Conservation (phyloP, 2,113 vertebrate species). For the Alexandromys fortis region DNA sequence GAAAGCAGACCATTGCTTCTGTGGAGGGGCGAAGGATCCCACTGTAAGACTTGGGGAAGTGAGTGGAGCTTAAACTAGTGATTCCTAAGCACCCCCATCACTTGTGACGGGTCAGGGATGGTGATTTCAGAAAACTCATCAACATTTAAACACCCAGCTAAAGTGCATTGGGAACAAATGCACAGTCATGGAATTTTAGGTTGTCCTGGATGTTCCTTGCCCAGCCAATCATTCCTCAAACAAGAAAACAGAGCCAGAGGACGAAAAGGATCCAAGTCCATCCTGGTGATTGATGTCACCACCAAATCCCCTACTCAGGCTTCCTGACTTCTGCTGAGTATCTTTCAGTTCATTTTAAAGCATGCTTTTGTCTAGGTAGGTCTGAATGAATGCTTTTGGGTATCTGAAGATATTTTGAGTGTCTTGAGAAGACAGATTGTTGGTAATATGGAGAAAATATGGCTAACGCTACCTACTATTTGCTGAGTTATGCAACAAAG, state of each 20-base stretch:
- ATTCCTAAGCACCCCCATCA: not conserved
- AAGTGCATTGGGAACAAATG: not conserved
- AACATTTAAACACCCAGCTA: not conserved
- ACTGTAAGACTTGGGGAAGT: not conserved
- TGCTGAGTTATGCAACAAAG: slow-evolving; percentile 25
- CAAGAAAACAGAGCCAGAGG: not conserved
- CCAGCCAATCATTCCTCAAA: not conserved
- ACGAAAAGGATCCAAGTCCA: not conserved
- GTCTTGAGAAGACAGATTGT: not conserved
- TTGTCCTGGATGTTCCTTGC: not conserved
- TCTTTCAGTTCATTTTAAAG: not conserved
- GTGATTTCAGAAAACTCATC: not conserved
- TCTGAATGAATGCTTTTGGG: not conserved
- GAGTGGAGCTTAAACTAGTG: not conserved
- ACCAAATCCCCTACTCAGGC: not conserved
- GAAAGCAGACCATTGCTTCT: not conserved
- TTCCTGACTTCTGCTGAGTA: not conserved
- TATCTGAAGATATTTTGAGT: slow-evolving; percentile 2
- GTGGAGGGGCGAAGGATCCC: not conserved
- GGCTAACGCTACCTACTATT: not conserved
- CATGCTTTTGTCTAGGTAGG: not conserved
- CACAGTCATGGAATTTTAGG: not conserved
- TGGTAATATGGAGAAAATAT: not conserved
- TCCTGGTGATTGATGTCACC: not conserved
- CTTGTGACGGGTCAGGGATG: too few species aligned